Base-by-base conservation (phyloP, 2,797 vertebrate genomes). In the Xenopus petersii region DNA sequence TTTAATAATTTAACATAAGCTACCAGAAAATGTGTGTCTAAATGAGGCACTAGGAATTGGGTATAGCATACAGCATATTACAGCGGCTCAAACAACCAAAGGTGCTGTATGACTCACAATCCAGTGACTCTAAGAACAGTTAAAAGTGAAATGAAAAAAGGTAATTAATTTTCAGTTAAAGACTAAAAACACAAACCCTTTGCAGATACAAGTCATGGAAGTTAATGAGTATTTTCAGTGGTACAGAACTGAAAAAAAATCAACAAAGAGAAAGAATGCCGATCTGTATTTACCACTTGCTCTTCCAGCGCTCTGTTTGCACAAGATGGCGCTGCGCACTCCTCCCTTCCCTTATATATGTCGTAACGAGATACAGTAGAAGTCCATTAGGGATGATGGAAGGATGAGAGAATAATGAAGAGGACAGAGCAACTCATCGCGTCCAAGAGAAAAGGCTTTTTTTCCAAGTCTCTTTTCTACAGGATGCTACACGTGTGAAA, bases 331-430 rank as follows among this genome's bases (percentile, higher is more conserved):
- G 13, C 15, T 2, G 54, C 13, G 17, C 54, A 56, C 7, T 56
- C 54, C 54, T 56, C n/a, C 2, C 17, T 68, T 42, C 61, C 47
- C 30, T 75, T 68, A 30, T 54, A 69, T 21, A 55, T 51, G 79
- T 80, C 73, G 21, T 21, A 21, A 21, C 21, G 21, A 21, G 21
- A 75, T 73, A 64, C 51, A 79, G 64, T 83, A 78, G 72, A 0
- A 81, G 83, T 85, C 83, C 83, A 81, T 71, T 80, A 82, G 82
- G 81, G 81, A 26, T 56, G 77, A 26, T 56, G 77, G 86, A 82
- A 81, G 83, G 70, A 78, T 26, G 75, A 82, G 30, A 51, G 8
- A 58, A 48, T 24, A 49, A 77, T 67, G 83, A 21, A 21, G 21
- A 81, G 75, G 67, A 73, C 64, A 69, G 67, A 79, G 81, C 51